Conservation (phyloP, 2,888 invertebrate species). For the Tanypteryx hageni region DNA sequence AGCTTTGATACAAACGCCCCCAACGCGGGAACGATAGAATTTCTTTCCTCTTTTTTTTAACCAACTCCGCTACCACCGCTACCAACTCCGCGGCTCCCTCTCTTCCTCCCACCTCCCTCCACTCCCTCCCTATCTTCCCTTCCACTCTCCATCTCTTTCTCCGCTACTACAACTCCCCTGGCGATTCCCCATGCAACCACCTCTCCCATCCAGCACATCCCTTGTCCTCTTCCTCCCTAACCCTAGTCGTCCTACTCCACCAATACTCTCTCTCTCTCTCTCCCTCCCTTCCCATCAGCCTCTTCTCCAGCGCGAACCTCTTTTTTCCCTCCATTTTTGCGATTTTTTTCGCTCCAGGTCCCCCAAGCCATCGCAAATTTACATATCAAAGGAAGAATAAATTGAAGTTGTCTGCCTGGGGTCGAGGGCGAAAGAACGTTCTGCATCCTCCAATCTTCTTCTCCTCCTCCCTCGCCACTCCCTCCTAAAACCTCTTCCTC, state of each 20-base stretch:
- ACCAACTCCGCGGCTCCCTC: background rate
- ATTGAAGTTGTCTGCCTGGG: constrained; percentile 32
- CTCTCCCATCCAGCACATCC: background rate
- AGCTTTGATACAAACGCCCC: background rate
- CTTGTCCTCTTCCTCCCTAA: background rate
- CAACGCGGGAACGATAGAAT: background rate
- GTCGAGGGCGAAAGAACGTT: constrained; percentile 16
- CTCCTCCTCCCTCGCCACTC: background rate
- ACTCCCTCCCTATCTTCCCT: background rate
- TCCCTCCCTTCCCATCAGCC: background rate
- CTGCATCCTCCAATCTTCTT: constrained; percentile 23
- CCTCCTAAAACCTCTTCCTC: background rate
- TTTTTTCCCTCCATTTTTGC: constrained; percentile 15
- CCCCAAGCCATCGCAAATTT: constrained; percentile 24
- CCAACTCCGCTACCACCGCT: background rate
- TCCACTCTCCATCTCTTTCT: background rate
- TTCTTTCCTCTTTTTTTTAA: background rate
- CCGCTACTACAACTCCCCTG: background rate
- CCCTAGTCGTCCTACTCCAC: background rate
- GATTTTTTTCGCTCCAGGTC: constrained; percentile 25
- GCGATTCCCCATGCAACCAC: background rate
- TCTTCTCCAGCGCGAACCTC: background rate
- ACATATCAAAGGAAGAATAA: constrained; percentile 32
- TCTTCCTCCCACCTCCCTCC: background rate
- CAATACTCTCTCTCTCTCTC: background rate